Conservation (phyloP, 2,888 invertebrate genomes). For the Meliscaeva auricollis region DNA sequence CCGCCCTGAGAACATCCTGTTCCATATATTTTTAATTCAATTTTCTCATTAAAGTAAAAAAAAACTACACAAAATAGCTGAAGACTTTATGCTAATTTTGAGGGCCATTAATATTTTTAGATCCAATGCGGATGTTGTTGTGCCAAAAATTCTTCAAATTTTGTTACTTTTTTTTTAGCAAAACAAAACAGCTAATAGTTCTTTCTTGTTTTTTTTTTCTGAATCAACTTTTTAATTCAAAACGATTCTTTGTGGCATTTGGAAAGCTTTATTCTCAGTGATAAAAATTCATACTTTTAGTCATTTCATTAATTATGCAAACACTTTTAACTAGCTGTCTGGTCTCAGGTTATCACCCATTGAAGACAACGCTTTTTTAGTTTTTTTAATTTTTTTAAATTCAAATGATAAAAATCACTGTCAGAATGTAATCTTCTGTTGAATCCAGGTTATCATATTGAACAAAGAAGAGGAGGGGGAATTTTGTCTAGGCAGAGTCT, state of each 20-base stretch:
- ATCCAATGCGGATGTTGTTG: conserved; percentile 28
- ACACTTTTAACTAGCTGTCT: conserved; percentile 37
- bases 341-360: not conserved
- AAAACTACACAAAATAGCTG: not conserved
- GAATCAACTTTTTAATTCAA: not conserved
- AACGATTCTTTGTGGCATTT: not conserved
- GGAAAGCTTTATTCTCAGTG: not conserved
- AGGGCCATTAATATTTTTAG: conserved; percentile 11
- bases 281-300: conserved; percentile 31
- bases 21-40: conserved; percentile 31
- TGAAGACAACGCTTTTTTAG: conserved; percentile 10
- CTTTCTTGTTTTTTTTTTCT: not conserved
- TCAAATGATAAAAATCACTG: conserved; percentile 29
- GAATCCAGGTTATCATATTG: not conserved
- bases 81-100: conserved; percentile 18
- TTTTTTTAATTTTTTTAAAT: not conserved
- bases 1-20: conserved; percentile 45
- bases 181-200: not conserved
- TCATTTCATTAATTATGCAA: conserved; percentile 51
- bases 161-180: conserved; percentile 4
- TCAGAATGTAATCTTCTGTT: conserved; percentile 16
- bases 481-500: conserved; percentile 9
- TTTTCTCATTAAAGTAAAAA: conserved; percentile 10
- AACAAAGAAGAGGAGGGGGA: not conserved
- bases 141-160: conserved; percentile 19